Base-by-base conservation (phyloP, 2,797 vertebrate species). In the Amphiprion clarkii region DNA sequence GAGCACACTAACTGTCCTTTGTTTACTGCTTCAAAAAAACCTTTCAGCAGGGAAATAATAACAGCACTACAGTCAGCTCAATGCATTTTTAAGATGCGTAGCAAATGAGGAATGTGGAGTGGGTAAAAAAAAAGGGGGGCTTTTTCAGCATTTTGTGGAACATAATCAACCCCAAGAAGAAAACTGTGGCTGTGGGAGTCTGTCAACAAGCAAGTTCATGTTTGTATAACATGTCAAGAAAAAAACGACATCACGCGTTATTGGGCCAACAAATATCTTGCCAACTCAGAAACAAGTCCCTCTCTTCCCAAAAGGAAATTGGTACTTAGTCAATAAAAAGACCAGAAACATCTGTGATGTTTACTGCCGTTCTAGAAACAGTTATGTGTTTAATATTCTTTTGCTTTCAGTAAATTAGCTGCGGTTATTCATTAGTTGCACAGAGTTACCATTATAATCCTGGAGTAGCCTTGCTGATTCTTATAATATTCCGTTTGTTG, bases 1-100 rank as follows among this genome's bases (percentile, higher is more conserved):
- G 1, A 25, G 31, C 33, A 51, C 48, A 44, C 66, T 16, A 62
- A 61, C 58, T 69, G 42, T 52, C 55, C 73, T 87, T 78, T 79
- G 82, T 93, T 90, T 90, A 87, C 61, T 61, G 76, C 78, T 58
- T 55, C 3, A 70, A 64, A 82, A 74, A 69, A 61, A 89, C 71
- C 90, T 91, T 91, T 94, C 67, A 88, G 73, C 46, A 0, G 65
- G 62, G 70, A 85, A 78, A 87, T 88, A 90, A 94, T 88, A 83
- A 92, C 10, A 91, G 86, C 42, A 49, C 69, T 81, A 72, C 64
- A 78, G 86, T 71, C 61, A 21, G 65, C 59, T 68, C 75, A 53
- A 83, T 85, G 87, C 88, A 88, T 89, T 80, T 91, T 79, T 86
- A 76, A 86, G 71, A 85, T 79, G 67, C 29, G 55, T 75, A 77